Percentiles rank a stretch among this genome's conserved stretches.
Conservation (phyloP, 2,888 invertebrate genomes). For the Stenchaetothrips biformis region DNA sequence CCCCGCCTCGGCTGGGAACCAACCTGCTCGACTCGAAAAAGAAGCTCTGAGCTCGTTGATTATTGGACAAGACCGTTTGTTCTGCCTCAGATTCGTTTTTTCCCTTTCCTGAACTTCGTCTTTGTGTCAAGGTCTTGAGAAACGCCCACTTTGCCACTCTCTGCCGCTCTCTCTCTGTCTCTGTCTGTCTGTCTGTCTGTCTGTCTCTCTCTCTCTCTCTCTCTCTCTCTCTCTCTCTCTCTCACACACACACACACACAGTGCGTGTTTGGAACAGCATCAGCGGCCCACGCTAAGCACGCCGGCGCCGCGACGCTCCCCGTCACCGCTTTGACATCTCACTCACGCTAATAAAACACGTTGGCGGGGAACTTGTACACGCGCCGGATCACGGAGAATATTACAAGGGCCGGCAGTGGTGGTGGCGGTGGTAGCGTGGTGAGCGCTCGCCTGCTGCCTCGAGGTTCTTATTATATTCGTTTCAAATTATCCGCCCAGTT, state of each 20-base stretch:
- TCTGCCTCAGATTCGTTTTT: too few relatives aligned
- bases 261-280: not conserved
- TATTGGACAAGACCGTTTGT: too few relatives aligned
- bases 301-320: not conserved
- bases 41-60: too few relatives aligned
- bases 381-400: not conserved
- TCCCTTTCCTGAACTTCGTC: too few relatives aligned
- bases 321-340: not conserved
- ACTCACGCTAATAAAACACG: slow-evolving; percentile 1
- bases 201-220: not conserved
- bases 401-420: not conserved
- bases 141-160: too few relatives aligned
- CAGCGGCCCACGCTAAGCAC: too few relatives aligned
- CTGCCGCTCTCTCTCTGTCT: not conserved
- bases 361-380: not conserved
- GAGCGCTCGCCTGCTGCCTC: not conserved
- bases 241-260: not conserved
- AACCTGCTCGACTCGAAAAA: too few relatives aligned
- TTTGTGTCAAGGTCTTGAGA: too few relatives aligned
- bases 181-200: too few relatives aligned
- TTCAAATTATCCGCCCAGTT: not conserved
- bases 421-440: not conserved
- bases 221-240: not conserved
- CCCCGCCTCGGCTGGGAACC: not conserved
- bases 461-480: not conserved